Conservation (phyloP, 2,888 invertebrate species). For the Caenorhabditis sp. region DNA sequence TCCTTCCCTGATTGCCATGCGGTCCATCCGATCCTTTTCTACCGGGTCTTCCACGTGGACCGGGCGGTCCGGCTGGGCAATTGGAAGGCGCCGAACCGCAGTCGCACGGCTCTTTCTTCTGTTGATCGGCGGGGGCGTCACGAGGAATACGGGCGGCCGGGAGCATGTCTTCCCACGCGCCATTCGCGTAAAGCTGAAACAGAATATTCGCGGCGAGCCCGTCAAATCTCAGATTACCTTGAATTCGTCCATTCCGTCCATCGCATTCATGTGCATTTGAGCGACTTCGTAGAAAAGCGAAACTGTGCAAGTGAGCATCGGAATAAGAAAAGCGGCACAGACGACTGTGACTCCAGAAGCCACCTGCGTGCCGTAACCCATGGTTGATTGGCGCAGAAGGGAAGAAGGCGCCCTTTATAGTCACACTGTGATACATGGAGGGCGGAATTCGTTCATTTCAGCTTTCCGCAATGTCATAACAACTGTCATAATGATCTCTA, state of each 20-base stretch:
- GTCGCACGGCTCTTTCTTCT: conserved; percentile 36
- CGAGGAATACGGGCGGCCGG: conserved; percentile 43
- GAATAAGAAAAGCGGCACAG: conserved; percentile 42
- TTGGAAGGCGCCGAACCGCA: conserved; percentile 22
- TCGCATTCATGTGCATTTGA: conserved; percentile 38
- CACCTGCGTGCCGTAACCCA: conserved; percentile 43
- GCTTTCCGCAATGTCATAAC: conserved; percentile 9
- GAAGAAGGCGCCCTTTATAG: conserved; percentile 14
- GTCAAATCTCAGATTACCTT: too few species aligned
- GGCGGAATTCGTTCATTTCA: conserved; percentile 13
- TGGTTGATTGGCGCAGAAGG: not conserved
- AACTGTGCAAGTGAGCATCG: conserved; percentile 42
- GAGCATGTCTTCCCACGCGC: conserved; percentile 51
- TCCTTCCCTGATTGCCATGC: conserved; percentile 47
- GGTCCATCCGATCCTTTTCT: conserved; percentile 51
- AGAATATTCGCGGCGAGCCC: not conserved
- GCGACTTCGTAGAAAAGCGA: conserved; percentile 47
- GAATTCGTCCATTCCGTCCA: conserved; percentile 52
- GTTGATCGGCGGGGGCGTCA: not conserved
- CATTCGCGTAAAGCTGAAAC: conserved; percentile 47
- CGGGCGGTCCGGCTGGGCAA: conserved; percentile 45
- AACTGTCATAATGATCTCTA: conserved; percentile 20
- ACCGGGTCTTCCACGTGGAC: conserved; percentile 53
- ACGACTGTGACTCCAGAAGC: conserved; percentile 29
- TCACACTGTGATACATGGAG: conserved; percentile 18